Percentiles rank a stretch among this genome's conserved stretches.
Conservation (phyloP, 64 coral and sea anemone species). For the Dendronephthya gigantea region DNA sequence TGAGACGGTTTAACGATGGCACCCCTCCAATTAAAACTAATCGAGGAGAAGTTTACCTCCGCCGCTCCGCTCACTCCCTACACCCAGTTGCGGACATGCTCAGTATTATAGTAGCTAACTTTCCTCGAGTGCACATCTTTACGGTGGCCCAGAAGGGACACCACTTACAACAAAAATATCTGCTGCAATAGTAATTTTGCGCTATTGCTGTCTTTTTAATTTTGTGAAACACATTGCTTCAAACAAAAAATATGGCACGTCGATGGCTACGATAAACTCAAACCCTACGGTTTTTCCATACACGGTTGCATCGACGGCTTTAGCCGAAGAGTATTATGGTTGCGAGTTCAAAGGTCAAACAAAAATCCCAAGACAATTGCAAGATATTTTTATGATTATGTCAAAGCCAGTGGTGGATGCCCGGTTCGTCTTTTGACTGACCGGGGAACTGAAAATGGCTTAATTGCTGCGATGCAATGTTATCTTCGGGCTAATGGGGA, state of each 20-base stretch:
- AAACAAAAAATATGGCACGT: neutral
- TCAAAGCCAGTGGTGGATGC: neutral
- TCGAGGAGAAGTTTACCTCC: too few relatives aligned
- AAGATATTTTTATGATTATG: neutral
- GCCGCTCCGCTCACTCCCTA: too few relatives aligned
- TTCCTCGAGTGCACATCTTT: too few relatives aligned
- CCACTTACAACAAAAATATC: neutral
- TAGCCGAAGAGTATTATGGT: neutral
- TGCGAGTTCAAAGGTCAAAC: neutral
- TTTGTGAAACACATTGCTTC: neutral
- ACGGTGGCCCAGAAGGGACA: neutral
- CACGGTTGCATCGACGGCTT: conserved; percentile 4
- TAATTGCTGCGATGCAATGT: conserved; percentile 9
- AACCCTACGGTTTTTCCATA: neutral
- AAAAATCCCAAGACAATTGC: neutral
- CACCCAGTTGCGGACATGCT: too few relatives aligned
- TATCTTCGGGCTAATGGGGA: neutral
- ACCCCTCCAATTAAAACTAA: too few relatives aligned
- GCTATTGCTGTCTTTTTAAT: neutral
- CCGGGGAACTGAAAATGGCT: too few relatives aligned
- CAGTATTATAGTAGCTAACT: too few relatives aligned
- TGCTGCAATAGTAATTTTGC: neutral
- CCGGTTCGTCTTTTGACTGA: neutral
- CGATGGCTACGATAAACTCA: conserved; percentile 8
- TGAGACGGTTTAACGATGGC: too few relatives aligned